These are phyloP conservation scores for Zaprionus vittiger DNA, from an alignment of 1,140 invertebrate species.

Conservation along the genomic window DNA sequence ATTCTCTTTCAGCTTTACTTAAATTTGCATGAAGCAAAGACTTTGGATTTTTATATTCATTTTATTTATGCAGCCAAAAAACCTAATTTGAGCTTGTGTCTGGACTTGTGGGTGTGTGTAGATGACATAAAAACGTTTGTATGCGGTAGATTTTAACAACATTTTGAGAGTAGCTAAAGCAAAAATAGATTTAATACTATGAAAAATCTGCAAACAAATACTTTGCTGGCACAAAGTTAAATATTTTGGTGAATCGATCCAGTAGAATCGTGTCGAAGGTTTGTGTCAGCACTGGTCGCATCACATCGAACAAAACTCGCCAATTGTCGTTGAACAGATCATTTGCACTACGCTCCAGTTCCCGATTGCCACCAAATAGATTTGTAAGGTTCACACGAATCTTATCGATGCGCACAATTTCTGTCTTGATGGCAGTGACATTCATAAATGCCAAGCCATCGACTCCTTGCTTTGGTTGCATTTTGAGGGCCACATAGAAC, in stretches of 20 bases:
- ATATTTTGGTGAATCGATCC: conserved; percentile 50
- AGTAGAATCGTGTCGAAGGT: conserved; percentile 42
- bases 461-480: conserved; percentile 13
- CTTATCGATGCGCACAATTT: conserved; percentile 36
- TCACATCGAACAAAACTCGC: conserved; percentile 62
- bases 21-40: conserved; percentile 6
- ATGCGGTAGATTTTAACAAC: background rate
- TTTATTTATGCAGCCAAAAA: conserved; percentile 2
- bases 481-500: conserved; percentile 33
- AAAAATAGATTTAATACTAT: conserved; percentile 9
- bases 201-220: conserved; percentile 45
- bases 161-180: background rate
- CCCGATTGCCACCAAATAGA: conserved; percentile 62
- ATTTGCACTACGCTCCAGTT: conserved; percentile 70
- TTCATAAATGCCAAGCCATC: conserved; percentile 37
- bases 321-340: conserved; percentile 73
- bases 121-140: conserved; percentile 1
- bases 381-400: conserved; percentile 46
- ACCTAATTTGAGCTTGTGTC: conserved; percentile 3
- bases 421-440: conserved; percentile 36
- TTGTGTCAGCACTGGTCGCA: conserved; percentile 54
- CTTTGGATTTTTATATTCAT: conserved; percentile 4
- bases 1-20: background rate
- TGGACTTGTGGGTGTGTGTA: background rate
- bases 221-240: conserved; percentile 48